phyloP scores from a whole-genome alignment of 2,113 vertebrate species.

The human (Homo sapiens) region DNA sequence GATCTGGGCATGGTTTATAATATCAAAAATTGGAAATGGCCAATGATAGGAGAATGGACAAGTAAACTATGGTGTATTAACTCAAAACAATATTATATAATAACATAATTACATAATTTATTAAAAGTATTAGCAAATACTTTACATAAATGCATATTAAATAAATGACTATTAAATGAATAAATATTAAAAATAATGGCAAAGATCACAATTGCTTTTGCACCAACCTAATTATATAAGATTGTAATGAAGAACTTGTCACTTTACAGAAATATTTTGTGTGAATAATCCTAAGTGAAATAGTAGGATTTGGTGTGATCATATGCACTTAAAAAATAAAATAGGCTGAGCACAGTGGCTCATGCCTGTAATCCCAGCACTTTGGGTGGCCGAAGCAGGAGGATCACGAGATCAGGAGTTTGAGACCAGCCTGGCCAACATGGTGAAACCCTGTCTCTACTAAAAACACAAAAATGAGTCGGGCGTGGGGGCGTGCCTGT shows the following conservation, averaged over 20 bases:
- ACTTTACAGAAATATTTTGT: background rate
- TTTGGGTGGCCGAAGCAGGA: no score
- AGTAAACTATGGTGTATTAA: background rate
- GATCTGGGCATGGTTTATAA: background rate
- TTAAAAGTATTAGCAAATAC: no score
- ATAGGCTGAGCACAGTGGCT: background rate
- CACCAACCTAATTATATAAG: background rate
- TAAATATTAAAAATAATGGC: no score
- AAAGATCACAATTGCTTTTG: no score
- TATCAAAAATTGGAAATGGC: background rate
- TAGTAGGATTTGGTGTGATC: background rate
- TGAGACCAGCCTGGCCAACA: no score
- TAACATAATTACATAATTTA: background rate
- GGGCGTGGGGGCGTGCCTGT: fast-evolving
- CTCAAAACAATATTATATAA: background rate
- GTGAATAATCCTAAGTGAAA: background rate
- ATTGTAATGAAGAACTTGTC: background rate
- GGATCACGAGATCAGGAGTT: no score
- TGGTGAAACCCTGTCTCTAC: no score
- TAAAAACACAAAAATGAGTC: no score
- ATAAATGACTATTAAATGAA: no score
- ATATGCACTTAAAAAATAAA: background rate
- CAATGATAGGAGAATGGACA: background rate
- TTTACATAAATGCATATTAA: no score
- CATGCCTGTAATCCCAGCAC: no score